Conservation (phyloP, 2,797 vertebrate species). For the Gadopsis bispinosus region DNA sequence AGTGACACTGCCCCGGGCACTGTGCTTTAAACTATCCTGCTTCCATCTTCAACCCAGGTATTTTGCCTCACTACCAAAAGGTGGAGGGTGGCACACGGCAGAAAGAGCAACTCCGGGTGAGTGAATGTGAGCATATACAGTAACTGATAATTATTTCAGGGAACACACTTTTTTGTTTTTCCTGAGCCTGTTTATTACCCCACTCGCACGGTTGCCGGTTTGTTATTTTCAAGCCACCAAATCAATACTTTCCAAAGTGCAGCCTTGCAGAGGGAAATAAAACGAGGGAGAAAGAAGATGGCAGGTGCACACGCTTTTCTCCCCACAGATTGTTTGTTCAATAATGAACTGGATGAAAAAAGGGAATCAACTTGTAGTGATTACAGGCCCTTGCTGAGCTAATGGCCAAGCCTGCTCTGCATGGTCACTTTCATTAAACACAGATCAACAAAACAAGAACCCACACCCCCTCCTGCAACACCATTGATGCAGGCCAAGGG, state of each 20-base stretch:
- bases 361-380: constrained; percentile 78
- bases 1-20: constrained; percentile 43
- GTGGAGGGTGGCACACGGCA: constrained; percentile 26
- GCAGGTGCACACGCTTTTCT: constrained; percentile 61
- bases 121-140: constrained; percentile 71
- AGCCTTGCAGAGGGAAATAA: constrained; percentile 70
- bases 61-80: constrained; percentile 42
- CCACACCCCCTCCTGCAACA: not conserved
- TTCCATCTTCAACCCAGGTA: constrained; percentile 39
- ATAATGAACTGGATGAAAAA: constrained; percentile 76
- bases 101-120: constrained; percentile 51
- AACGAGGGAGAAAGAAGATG: constrained; percentile 65
- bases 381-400: constrained; percentile 76
- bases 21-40: constrained; percentile 22
- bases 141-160: constrained; percentile 69
- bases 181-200: constrained; percentile 67
- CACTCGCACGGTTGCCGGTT: constrained; percentile 60
- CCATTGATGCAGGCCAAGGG: constrained; percentile 21
- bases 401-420: constrained; percentile 74
- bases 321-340: constrained; percentile 76
- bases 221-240: constrained; percentile 79
- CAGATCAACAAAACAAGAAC: constrained; percentile 77
- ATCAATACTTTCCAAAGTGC: constrained; percentile 80
- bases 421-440: constrained; percentile 79
- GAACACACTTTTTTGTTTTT: constrained; percentile 57